These are phyloP conservation scores for Athene noctua DNA, from an alignment of 2,113 vertebrate genomes.

Conservation along the genomic window DNA sequence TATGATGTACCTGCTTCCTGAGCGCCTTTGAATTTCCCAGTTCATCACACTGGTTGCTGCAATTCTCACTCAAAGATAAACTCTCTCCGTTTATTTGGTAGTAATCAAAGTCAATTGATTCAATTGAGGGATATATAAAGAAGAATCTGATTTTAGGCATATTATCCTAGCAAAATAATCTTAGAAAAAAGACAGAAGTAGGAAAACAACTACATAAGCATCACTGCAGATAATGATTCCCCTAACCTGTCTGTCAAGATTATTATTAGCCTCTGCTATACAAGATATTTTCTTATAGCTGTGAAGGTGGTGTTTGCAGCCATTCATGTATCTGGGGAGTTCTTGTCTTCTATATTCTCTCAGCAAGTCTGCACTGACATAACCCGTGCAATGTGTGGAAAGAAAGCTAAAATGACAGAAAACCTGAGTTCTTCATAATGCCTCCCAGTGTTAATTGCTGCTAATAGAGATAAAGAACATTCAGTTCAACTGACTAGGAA, in stretches of 20 bases:
- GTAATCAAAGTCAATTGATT: neutral
- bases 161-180: neutral
- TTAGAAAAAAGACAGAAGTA: neutral
- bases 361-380: neutral
- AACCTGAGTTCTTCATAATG: neutral
- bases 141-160: neutral
- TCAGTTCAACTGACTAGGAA: neutral
- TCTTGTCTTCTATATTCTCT: neutral
- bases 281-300: neutral
- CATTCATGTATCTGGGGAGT: neutral
- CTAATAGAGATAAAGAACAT: neutral
- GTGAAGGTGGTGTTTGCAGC: neutral
- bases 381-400: neutral
- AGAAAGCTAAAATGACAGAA: neutral
- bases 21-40: neutral
- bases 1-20: neutral
- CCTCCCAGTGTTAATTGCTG: neutral
- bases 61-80: neutral
- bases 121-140: neutral
- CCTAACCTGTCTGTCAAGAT: neutral
- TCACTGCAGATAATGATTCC: neutral
- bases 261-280: neutral
- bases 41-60: neutral
- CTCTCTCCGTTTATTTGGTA: neutral
- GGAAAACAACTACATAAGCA: neutral